Conservation (phyloP, 2,797 vertebrate species). For the Sebastes vulpes region DNA sequence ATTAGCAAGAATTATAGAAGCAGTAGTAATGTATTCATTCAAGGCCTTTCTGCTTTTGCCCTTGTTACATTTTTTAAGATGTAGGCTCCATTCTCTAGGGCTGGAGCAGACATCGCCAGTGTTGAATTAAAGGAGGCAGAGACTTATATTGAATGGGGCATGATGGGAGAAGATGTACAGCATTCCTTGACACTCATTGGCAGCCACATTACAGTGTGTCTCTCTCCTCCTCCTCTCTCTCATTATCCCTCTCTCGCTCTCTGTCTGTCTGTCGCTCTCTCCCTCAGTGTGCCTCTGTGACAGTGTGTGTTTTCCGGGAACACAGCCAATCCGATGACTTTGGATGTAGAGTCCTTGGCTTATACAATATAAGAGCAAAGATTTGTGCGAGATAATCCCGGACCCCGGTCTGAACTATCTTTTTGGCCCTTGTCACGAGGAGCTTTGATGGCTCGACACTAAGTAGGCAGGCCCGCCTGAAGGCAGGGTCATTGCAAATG, state of each 20-base stretch:
- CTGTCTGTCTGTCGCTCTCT: constrained; percentile 60
- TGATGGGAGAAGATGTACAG: constrained; percentile 66
- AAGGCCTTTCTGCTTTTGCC: constrained; percentile 60
- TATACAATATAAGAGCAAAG: constrained; percentile 84
- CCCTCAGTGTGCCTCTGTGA: constrained; percentile 62
- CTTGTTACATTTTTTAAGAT: constrained; percentile 69
- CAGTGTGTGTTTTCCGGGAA: constrained; percentile 80
- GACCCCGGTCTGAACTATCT: constrained; percentile 82
- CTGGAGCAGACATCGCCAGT: constrained; percentile 34
- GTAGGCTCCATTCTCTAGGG: constrained; percentile 29
- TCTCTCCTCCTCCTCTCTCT: constrained; percentile 47
- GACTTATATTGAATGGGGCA: constrained; percentile 54
- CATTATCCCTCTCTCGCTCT: constrained; percentile 54
- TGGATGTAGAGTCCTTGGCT: constrained; percentile 87
- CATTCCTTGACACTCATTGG: constrained; percentile 69
- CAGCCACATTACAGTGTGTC: constrained; percentile 64
- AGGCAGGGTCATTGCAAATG: constrained; percentile 81
- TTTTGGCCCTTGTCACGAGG: constrained; percentile 76
- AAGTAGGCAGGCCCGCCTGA: constrained; percentile 81
- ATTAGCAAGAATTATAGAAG: constrained; percentile 69
- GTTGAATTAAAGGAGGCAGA: constrained; percentile 51
- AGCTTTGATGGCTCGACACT: constrained; percentile 83
- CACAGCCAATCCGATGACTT: constrained; percentile 84
- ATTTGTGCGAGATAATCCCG: constrained; percentile 86
- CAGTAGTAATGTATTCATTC: constrained; percentile 63